phyloP scores from a whole-genome alignment of 2,888 invertebrate genomes.

The Clunio marinus region DNA sequence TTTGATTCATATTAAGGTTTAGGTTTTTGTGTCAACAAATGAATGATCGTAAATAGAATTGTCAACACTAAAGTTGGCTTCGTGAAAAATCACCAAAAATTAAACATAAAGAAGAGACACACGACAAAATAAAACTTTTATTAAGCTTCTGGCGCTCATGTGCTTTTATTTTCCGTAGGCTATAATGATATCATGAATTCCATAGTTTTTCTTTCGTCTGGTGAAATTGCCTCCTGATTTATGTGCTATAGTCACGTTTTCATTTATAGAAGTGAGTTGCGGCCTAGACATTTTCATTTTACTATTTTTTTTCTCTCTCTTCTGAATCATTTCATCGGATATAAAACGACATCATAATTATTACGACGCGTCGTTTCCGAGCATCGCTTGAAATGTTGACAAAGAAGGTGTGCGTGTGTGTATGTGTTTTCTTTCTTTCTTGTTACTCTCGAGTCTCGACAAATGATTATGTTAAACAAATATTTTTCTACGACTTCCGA shows the following conservation, averaged over 20 bases:
- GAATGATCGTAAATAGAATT: no score
- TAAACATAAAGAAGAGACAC: not conserved
- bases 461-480: constrained; percentile 12
- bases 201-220: constrained; percentile 1
- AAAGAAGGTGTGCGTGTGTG: not conserved
- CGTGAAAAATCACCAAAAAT: constrained; percentile 3
- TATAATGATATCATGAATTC: constrained; percentile 5
- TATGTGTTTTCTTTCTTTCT: no score
- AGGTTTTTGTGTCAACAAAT: no score
- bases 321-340: not conserved
- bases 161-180: constrained; percentile 20
- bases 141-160: constrained; percentile 5
- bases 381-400: not conserved
- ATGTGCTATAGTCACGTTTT: constrained; percentile 36
- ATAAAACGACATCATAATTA: not conserved
- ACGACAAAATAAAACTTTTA: constrained; percentile 9
- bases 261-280: constrained; percentile 34
- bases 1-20: no score
- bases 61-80: not conserved
- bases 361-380: not conserved
- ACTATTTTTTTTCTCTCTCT: not conserved
- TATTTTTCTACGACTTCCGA: not conserved
- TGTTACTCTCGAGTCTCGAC: constrained; percentile 2
- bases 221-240: constrained; percentile 25
- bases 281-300: not conserved